Evolutionary conservation across 2,888 invertebrate genomes (phyloP).

Genomic region (Gastrophysa polygoni): DNA sequence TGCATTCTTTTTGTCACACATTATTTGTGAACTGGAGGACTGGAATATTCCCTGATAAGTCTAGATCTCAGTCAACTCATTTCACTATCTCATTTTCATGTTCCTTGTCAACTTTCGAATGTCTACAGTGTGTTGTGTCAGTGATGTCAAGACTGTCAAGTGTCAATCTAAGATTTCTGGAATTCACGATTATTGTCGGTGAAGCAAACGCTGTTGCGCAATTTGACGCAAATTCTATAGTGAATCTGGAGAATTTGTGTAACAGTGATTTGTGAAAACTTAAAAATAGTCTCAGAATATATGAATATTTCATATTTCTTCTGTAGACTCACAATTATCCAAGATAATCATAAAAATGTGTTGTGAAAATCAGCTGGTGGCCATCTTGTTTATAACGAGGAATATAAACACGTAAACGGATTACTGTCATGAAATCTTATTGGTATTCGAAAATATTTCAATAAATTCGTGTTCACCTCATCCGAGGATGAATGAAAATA

Average conservation of each 20-base stretch:
- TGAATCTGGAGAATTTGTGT: constrained; percentile 24
- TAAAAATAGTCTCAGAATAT: constrained; percentile 31
- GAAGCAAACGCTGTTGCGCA: constrained; percentile 53
- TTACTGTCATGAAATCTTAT: constrained; percentile 40
- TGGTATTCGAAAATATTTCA: constrained; percentile 33
- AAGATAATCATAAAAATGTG: constrained; percentile 35
- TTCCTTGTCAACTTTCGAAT: neutral
- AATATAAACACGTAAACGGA: constrained; percentile 56
- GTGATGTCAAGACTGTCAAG: too few species aligned
- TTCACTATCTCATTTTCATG: too few species aligned
- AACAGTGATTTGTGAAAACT: constrained; percentile 21
- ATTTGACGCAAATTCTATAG: constrained; percentile 44
- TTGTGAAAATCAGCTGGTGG: constrained; percentile 52
- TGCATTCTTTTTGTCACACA: too few species aligned
- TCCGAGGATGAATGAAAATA: constrained; percentile 37
- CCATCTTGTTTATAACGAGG: constrained; percentile 55
- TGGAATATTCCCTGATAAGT: too few species aligned
- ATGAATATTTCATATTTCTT: constrained; percentile 28
- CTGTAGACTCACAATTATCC: constrained; percentile 22
- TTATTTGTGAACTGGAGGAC: too few species aligned
- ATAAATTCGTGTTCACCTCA: constrained; percentile 36
- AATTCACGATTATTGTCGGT: constrained; percentile 26
- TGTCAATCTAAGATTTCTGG: neutral
- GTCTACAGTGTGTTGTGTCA: neutral
- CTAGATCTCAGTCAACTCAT: too few species aligned